Conservation (phyloP, 2,797 vertebrate genomes). For the Orestias chungarensis region DNA sequence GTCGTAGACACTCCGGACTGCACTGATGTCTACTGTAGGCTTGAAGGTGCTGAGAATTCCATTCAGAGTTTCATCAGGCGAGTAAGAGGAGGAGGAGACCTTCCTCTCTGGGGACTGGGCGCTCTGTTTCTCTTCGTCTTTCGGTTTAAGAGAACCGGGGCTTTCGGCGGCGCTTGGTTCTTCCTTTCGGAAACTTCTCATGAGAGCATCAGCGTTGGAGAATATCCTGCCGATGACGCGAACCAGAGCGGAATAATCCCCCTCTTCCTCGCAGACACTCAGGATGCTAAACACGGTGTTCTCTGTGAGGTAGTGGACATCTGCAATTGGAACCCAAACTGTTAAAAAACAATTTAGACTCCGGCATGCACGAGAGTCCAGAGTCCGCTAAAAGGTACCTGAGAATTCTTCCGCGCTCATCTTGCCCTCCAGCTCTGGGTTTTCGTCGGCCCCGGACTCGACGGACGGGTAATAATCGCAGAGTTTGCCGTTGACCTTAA, state of each 20-base stretch:
- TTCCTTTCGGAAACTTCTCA: constrained; percentile 91
- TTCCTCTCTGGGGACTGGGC: constrained; percentile 78
- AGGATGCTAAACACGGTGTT: constrained; percentile 90
- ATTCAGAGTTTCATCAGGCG: constrained; percentile 79
- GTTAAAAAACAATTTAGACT: not conserved
- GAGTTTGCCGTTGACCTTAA: constrained; percentile 98
- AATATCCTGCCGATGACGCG: constrained; percentile 92
- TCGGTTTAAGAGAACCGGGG: constrained; percentile 83
- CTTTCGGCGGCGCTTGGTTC: constrained; percentile 84
- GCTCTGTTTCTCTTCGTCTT: constrained; percentile 84
- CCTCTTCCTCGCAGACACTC: constrained; percentile 87
- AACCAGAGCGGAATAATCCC: constrained; percentile 92
- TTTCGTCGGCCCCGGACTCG: constrained; percentile 82
- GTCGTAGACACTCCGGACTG: constrained; percentile 91
- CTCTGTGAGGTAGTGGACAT: constrained; percentile 93
- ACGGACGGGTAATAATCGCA: constrained; percentile 94
- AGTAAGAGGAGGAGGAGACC: constrained; percentile 79
- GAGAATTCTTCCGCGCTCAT: constrained; percentile 91
- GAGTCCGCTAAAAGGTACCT: constrained; percentile 80
- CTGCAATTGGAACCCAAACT: constrained; percentile 67
- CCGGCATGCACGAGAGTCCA: not conserved
- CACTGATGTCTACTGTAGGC: constrained; percentile 90
- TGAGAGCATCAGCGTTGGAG: constrained; percentile 91
- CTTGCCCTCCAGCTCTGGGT: constrained; percentile 82
- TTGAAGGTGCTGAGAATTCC: constrained; percentile 81